These are phyloP conservation scores for Teleogryllus occipitalis DNA, from an alignment of 1,140 invertebrate genomes.

Conservation along the genomic window DNA sequence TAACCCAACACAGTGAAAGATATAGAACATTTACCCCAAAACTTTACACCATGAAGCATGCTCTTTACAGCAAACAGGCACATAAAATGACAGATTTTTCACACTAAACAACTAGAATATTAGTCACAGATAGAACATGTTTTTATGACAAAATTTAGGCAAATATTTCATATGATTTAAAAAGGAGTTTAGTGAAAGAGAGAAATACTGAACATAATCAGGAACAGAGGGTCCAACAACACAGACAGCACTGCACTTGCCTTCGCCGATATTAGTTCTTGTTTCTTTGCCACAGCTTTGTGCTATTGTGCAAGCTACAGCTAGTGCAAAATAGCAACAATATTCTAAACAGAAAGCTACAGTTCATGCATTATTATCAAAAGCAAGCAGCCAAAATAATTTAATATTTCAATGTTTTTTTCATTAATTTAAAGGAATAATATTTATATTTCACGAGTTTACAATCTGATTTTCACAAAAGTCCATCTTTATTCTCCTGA, in stretches of 20 bases:
- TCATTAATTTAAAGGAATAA: no score
- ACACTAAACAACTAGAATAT: background rate
- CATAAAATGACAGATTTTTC: background rate
- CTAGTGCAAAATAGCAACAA: background rate
- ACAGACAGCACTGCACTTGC: background rate
- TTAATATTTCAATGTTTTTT: no score
- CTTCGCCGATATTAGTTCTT: slow-evolving; percentile 4
- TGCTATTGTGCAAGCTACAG: background rate
- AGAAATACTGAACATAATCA: background rate
- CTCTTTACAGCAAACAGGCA: background rate
- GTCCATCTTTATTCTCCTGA: no score
- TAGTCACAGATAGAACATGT: background rate
- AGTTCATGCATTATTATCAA: no score
- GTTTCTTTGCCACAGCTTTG: background rate
- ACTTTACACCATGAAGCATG: background rate
- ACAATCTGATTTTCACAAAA: no score
- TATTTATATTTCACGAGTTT: no score
- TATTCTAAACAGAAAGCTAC: background rate
- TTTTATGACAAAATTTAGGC: background rate
- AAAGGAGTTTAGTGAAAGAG: background rate
- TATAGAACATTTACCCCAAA: background rate
- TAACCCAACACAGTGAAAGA: background rate
- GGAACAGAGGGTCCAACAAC: background rate
- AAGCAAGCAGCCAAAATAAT: no score
- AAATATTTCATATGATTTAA: background rate